phyloP scores from a whole-genome alignment of 1,140 invertebrate species.

The Listronotus oregonensis region DNA sequence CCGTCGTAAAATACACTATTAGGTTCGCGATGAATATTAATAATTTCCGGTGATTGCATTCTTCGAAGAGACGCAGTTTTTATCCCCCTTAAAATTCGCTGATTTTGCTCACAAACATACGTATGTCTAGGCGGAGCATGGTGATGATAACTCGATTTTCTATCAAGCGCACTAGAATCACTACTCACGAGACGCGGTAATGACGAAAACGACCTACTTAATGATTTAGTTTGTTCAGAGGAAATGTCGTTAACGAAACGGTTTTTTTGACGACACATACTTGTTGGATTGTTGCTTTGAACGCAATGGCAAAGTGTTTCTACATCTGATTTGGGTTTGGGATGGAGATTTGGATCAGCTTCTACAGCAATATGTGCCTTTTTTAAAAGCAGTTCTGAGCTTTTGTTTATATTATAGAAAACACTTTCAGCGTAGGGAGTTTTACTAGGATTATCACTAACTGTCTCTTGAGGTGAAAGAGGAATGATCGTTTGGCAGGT shows the following conservation, averaged over 20 bases:
- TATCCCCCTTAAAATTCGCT: conserved; percentile 41
- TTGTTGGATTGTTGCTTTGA: conserved; percentile 31
- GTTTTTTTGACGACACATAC: conserved; percentile 40
- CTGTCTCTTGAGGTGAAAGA: conserved; percentile 34
- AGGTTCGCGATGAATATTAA: conserved; percentile 51
- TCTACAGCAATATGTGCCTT: conserved; percentile 19
- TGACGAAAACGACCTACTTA: conserved; percentile 47
- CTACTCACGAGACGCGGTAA: conserved; percentile 44
- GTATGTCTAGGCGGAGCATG: conserved; percentile 40
- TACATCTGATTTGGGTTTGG: conserved; percentile 39
- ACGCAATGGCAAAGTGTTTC: conserved; percentile 49
- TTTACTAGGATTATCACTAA: conserved; percentile 40
- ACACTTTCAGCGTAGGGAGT: conserved; percentile 34
- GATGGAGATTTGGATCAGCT: conserved; percentile 33
- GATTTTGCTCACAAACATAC: conserved; percentile 46
- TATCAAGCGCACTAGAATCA: conserved; percentile 47
- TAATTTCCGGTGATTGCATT: conserved; percentile 53
- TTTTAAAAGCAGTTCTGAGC: conserved; percentile 46
- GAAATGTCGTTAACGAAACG: conserved; percentile 33
- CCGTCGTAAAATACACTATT: conserved; percentile 45
- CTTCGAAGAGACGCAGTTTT: conserved; percentile 42
- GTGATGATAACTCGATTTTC: conserved; percentile 37
- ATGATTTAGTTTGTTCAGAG: conserved; percentile 41
- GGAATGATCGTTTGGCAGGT: conserved; percentile 40
- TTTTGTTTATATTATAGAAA: conserved; percentile 45